Base-by-base conservation (phyloP, 2,888 invertebrate genomes). In the Cepaea hortensis region DNA sequence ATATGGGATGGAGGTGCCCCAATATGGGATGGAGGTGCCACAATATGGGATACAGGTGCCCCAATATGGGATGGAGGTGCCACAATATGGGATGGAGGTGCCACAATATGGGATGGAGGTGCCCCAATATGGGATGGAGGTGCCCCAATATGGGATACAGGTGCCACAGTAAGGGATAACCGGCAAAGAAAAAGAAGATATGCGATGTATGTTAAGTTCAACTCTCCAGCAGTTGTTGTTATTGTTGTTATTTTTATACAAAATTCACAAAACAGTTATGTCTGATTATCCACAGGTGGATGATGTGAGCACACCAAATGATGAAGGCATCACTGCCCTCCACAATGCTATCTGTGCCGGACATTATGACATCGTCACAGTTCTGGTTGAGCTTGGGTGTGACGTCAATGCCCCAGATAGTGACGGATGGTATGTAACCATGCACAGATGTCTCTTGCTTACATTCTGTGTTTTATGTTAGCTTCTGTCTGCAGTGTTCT, bases 341-440 rank as follows among this genome's bases (percentile, higher is more conserved):
- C 99, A 99, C 95, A 99, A 99, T 95, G 99, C 99, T 91, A 99
- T 99, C 93, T 99, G 99, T 95, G 99, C 99, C 3, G 99, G 99
- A 35, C 99, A 99, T 95, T 96, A 98, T 93, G 99, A 99, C 94
- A 99, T 99, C 93, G 99, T 99, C 92, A 97, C 97, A 95, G 98
- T 98, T 95, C 96, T 99, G 87, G 98, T 99, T 85, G 98, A 98
- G 95, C 97, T 98, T 93, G 99, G 99, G 85, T 99, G 99, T 95
- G 99, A 99, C 95, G 99, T 99, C 83, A 99, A 99, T 95, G 99
- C 99, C 23, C 99, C 98, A 93, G 99, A 99, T 94, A 98, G 98
- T 87, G 99, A 99, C 94, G 99, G 99, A 86, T 99, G 99, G 99
- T 96, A 93, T 94, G 95, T 93, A n/a, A 1, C 4, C 35, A 35